phyloP scores from a whole-genome alignment of 2,888 invertebrate species.

The Troilus luridus region DNA sequence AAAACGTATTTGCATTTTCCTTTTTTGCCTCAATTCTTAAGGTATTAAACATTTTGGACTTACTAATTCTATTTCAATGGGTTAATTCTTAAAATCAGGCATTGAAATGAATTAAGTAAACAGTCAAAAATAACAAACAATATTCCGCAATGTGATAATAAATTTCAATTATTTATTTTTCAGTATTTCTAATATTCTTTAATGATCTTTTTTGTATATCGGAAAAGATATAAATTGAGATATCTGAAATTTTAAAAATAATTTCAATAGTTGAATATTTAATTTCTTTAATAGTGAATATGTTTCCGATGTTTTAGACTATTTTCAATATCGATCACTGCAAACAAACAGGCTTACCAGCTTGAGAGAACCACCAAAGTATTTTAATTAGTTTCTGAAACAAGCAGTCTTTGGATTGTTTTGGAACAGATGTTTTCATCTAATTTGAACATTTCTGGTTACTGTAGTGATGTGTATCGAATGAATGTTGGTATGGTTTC shows the following conservation, averaged over 20 bases:
- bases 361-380: not conserved
- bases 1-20: too few relatives aligned
- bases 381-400: slow-evolving; percentile 38
- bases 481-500: not conserved
- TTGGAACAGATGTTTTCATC: slow-evolving; percentile 14
- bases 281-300: too few relatives aligned
- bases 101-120: not conserved
- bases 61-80: not conserved
- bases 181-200: too few relatives aligned
- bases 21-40: too few relatives aligned
- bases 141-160: too few relatives aligned
- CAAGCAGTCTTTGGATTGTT: not conserved
- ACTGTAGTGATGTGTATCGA: not conserved
- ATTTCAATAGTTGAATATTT: too few relatives aligned
- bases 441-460: not conserved
- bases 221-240: too few relatives aligned
- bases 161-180: too few relatives aligned
- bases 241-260: too few relatives aligned
- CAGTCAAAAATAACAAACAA: not conserved
- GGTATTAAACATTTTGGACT: too few relatives aligned
- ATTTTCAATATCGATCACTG: not conserved
- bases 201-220: too few relatives aligned
- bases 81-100: not conserved
- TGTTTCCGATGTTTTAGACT: not conserved
- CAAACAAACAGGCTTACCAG: not conserved